Base-by-base conservation (phyloP, 1,140 invertebrate genomes). In the Drosophila bifasciata region DNA sequence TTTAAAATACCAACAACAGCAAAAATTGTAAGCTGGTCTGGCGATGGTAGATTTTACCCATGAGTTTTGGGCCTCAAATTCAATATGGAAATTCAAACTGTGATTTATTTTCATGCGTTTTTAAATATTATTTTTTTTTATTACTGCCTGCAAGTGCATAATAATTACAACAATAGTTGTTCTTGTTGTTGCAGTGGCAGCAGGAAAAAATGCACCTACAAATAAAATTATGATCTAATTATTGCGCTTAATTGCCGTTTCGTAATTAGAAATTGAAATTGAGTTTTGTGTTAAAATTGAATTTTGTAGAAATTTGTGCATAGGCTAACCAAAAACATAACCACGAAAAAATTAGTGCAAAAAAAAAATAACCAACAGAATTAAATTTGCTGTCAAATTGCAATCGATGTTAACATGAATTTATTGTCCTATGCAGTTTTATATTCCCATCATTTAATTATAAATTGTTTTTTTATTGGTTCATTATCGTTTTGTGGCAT, bases 341-440 rank as follows among this genome's bases (percentile, higher is more conserved):
- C 3, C 3, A 11, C 11, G 0, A 46, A 66, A 39, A 28, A 53
- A 67, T 67, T 55, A 15, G 13, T n/a, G n/a, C n/a, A n/a, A 44
- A 67, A 39, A 32, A 28, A 46, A 46, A 28, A 21, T 48, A 68
- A 53, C 61, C 25, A 17, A n/a, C 15, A 1, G 46, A 68, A 68
- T 68, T 68, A 46, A 68, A 68, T 68, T 68, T 55, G 43, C 40
- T 68, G 62, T 68, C 66, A 68, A 68, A 68, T 68, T 68, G 66
- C 43, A 68, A 68, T 68, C 21, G 32, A 56, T 68, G 41, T 48
- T 68, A 68, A 56, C 50, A 68, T 46, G 25, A 40, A 56, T 68
- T 56, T 68, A 55, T 68, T 68, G 61, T 46, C 64, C 11, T 11
- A n/a, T 45, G 28, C 16, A 52, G 21, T 55, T 68, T 64, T n/a